Evolutionary conservation across 2,797 vertebrate species (phyloP).

Genomic region (Paramormyrops hopkinsi): DNA sequence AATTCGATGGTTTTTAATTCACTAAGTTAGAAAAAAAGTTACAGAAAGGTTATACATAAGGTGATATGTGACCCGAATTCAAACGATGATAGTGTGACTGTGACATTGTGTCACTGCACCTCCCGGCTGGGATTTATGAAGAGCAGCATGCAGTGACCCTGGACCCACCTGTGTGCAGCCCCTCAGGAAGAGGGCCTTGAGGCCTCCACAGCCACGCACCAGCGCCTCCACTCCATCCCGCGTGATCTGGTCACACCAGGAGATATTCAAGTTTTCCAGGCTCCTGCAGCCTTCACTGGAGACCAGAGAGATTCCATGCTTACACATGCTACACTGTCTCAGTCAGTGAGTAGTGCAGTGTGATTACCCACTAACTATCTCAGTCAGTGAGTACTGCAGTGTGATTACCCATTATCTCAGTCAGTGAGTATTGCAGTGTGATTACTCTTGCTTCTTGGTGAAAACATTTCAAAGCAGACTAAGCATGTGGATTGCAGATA

Average conservation of each 20-base stretch:
- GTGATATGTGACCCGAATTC: neutral
- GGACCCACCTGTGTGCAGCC: constrained; percentile 81
- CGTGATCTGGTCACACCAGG: constrained; percentile 89
- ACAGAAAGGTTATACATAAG: neutral
- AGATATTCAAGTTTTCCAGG: constrained; percentile 87
- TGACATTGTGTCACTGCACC: neutral
- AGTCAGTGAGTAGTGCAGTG: neutral
- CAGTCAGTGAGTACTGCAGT: neutral
- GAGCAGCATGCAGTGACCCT: neutral
- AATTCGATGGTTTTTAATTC: neutral
- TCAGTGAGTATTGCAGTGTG: neutral
- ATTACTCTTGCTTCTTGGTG: neutral
- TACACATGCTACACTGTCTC: neutral
- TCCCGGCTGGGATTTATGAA: neutral
- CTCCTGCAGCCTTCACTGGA: constrained; percentile 81
- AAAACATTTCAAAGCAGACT: neutral
- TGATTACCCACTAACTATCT: neutral
- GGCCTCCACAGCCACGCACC: constrained; percentile 74
- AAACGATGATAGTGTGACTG: neutral
- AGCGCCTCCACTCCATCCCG: constrained; percentile 84
- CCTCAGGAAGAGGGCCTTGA: constrained; percentile 80
- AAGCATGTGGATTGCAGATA: neutral
- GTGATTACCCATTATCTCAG: neutral
- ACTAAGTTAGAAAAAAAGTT: neutral
- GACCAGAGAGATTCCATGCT: neutral